Conservation (phyloP, 1,140 invertebrate genomes). For the Physella acuta region DNA sequence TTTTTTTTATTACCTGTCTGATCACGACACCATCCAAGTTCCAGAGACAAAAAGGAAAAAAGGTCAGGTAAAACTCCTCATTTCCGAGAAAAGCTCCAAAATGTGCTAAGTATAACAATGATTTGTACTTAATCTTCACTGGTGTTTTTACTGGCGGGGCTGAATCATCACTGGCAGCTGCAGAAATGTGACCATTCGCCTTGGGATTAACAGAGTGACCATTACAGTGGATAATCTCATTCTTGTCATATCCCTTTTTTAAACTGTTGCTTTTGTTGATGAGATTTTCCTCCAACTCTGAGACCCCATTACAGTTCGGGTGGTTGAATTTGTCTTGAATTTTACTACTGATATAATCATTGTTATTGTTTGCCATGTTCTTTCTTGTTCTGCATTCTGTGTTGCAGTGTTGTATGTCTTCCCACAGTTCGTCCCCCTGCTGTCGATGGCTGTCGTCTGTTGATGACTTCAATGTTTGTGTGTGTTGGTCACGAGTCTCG, state of each 20-base stretch:
- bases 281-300: slow-evolving; percentile 5
- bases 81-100: slow-evolving; percentile 83
- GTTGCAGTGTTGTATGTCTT: not conserved
- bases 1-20: slow-evolving; percentile 62
- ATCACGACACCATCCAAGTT: slow-evolving; percentile 67
- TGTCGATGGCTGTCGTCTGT: not conserved
- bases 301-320: too few species aligned
- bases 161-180: not conserved
- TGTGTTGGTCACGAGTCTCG: slow-evolving; percentile 17
- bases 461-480: slow-evolving; percentile 10
- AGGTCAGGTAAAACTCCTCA: slow-evolving; percentile 79
- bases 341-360: not conserved
- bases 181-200: not conserved
- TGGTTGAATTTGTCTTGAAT: not conserved
- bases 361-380: not conserved
- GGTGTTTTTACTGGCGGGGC: not conserved
- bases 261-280: slow-evolving; percentile 6
- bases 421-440: not conserved
- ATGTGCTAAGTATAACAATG: slow-evolving; percentile 84
- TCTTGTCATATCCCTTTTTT: not conserved
- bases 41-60: slow-evolving; percentile 83
- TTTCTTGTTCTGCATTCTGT: not conserved
- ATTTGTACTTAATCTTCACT: slow-evolving; percentile 70
- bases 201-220: too few species aligned
- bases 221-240: not conserved